Conservation (phyloP, 2,797 vertebrate species). For the Acanthurus tractus region DNA sequence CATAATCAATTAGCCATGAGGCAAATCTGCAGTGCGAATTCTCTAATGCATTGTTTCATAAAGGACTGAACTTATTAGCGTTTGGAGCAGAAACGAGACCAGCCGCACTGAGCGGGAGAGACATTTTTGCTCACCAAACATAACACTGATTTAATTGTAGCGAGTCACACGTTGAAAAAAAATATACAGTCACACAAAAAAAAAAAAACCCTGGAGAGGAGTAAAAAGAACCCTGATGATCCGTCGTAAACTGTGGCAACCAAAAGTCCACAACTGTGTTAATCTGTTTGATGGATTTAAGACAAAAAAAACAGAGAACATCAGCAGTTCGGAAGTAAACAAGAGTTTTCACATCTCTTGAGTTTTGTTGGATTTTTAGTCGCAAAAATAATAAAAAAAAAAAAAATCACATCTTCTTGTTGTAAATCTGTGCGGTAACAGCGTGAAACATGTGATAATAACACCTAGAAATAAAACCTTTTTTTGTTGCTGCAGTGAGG, state of each 20-base stretch:
- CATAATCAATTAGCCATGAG: conserved; percentile 55
- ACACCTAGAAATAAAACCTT: conserved; percentile 24
- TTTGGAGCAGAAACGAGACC: conserved; percentile 34
- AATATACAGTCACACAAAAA: not conserved
- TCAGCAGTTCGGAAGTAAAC: not conserved
- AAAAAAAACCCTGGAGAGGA: no score
- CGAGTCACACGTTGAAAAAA: conserved; percentile 21
- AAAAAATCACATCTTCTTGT: not conserved
- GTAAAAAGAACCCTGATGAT: conserved; percentile 8
- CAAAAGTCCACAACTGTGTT: conserved; percentile 16
- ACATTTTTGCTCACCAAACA: conserved; percentile 34
- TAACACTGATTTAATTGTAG: conserved; percentile 28
- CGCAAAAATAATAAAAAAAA: conserved; percentile 1
- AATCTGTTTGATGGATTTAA: conserved; percentile 3
- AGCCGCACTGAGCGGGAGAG: conserved; percentile 15
- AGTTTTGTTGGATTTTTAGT: not conserved
- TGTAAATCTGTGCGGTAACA: not conserved
- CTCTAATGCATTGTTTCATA: conserved; percentile 48
- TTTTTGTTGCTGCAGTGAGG: conserved; percentile 10
- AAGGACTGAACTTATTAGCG: conserved; percentile 37
- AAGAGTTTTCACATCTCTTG: conserved; percentile 1
- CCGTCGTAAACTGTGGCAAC: not conserved
- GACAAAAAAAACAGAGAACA: not conserved
- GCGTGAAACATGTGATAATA: conserved; percentile 11
- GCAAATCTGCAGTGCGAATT: conserved; percentile 42